phyloP scores from a whole-genome alignment of 2,113 vertebrate species.

The Myiozetetes cayanensis region DNA sequence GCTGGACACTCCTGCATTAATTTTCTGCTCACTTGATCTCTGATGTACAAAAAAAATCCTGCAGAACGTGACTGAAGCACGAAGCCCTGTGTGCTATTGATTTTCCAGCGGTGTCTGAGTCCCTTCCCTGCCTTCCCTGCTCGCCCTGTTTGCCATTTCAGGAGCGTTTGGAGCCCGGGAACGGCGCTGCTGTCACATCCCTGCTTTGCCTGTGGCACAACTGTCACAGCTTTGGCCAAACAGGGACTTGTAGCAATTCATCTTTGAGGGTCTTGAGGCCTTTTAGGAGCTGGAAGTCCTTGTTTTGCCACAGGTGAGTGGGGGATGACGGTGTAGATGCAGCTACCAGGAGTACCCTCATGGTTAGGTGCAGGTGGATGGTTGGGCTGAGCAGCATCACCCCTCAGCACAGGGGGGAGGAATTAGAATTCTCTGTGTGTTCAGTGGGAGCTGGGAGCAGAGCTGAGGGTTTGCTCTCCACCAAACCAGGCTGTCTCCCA shows the following conservation, averaged over 20 bases:
- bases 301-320: neutral
- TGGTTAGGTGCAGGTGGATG: too few species aligned
- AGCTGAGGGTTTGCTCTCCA: neutral
- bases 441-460: neutral
- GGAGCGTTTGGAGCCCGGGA: neutral
- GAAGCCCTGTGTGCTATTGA: neutral
- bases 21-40: slow-evolving; percentile 37
- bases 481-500: neutral
- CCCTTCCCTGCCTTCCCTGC: neutral
- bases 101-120: neutral
- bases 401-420: too few species aligned
- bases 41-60: neutral
- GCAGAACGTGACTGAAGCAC: neutral
- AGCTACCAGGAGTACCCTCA: neutral
- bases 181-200: neutral
- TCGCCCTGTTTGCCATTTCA: neutral
- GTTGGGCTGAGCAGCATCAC: too few species aligned
- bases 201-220: neutral
- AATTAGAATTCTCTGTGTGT: neutral
- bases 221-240: neutral
- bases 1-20: neutral
- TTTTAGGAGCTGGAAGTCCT: neutral
- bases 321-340: rapidly evolving
- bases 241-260: neutral
- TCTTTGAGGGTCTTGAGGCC: neutral